Evolutionary conservation across 2,888 invertebrate species (phyloP), one percentile per base, ranked within the genome.

Genomic region (Steromphala cineraria): DNA sequence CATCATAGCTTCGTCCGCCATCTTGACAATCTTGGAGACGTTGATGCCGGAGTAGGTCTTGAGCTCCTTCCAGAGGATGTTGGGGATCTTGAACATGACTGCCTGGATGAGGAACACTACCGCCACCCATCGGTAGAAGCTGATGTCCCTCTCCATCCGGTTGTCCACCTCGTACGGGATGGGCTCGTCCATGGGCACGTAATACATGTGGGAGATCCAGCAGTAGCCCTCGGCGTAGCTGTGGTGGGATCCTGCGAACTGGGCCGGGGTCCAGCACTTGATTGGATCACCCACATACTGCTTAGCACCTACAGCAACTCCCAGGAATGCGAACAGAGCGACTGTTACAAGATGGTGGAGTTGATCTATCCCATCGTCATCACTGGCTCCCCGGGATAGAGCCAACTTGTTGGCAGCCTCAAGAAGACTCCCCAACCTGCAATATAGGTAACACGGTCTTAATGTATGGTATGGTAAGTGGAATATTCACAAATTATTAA

Each of bases 241-340:
- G 79, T 82, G 56, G n/a, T 85, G 84, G 15, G 83, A 84, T 7
- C 80, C 83, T 0, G 80, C 79, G 67, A 84, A 86, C 79, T 86
- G 79, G 15, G 84, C 86, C 10, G 86, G 86, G 36, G 80, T 81
- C 84, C 83, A 86, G 80, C 86, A 86, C 74, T 86, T 83, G 28
- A 86, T 84, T 13, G 86, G 86, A 56, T 86, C 84, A 1, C 86
- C 86, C 15, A 86, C 86, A 78, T 86, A 86, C 81, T 86, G 84
- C 74, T 83, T 85, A 79, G 82, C 81, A 15, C 83, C 84, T 8
- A 84, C 78, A 7, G 82, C 80, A 2, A 74, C 83, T 2, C 85
- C 84, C 31, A 84, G 81, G 3, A 79, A 80, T 13, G 82, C 82
- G 53, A 86, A 80, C 2, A 86, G 13, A 10, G 82, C 83, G 4